Evolutionary conservation across 64 coral and sea anemone species (phyloP), one percentile per base, ranked within the genome.

Genomic region (Actinia tenebrosa): DNA sequence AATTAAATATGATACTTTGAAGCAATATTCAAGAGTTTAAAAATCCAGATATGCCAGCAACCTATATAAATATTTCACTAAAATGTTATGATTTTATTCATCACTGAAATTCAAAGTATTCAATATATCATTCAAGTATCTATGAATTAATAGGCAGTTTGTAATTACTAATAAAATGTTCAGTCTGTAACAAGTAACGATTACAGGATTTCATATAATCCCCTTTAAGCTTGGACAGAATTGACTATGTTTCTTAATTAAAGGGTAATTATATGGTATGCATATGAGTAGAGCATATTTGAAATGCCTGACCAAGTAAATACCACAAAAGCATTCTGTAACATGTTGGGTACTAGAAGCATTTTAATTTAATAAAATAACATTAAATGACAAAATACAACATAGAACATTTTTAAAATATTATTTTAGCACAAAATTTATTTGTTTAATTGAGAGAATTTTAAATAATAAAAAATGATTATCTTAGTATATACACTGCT

Each of bases 391-490:
- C 26, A 42, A 43, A 75, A 75, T 10, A 27, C 5, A 10, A 75
- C 25, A 30, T 75, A 26, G 5, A 69, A 27, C 37, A 10, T 30
- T 30, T 27, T 14, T 11, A 10, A 75, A 75, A 75, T 75, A n/a
- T 37, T 75, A 75, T 75, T 75, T 75, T 75, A 75, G 69, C 69
- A 75, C 66, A 75, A 37, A 42, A 42, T 30, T 75, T 75, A 42
- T 43, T 75, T 43, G 13, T 75, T 75, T 75, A 37, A 37, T 37
- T 75, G 69, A 75, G 26, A 75, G 69, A 26, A 75, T 43, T 75
- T 75, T 30, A 75, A 75, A 75, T 30, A 1, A 75, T 10, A 15
- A 75, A 75, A n/a, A 37, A 42, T n/a, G 8, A 75, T 43, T 75
- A 75, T 75, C 42, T 75, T 75, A 4, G 69, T 16, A 75, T 27